Evolutionary conservation across 2,113 vertebrate species (phyloP), one percentile per base, ranked within the genome.

Genomic region (Agapornis roseicollis): DNA sequence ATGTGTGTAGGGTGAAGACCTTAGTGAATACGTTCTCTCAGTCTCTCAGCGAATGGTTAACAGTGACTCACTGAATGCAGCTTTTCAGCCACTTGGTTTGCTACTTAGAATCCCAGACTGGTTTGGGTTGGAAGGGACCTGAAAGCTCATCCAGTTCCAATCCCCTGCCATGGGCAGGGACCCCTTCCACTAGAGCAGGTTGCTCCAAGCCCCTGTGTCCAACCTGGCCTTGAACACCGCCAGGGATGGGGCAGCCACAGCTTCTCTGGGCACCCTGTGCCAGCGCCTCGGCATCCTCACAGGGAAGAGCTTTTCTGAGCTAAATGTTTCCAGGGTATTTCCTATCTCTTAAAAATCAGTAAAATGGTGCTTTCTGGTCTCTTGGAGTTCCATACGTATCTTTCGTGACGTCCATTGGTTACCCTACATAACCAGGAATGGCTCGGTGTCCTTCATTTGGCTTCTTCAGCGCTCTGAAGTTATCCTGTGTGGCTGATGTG

Each of bases 11-110:
- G 65, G 20, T 68, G 66, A 39, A 83, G 65, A 56, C 29, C 17
- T 9, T 11, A 20, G 27, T 22, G 49, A 80, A 58, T 19, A 17
- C 1, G 1, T 52, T 91, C 53, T 53, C 14, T 49, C 17, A 25
- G 20, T 52, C 37, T 87, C 42, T 22, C 3, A 10, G 13, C 17
- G 70, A 29, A 53, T 13, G 14, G 35, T 72, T 55, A 55, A 29
- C 31, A 50, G 6, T 33, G 47, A 71, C 56, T 77, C 0, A 0
- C 19, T 66, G n/a, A 66, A 72, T 0, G 1, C 13, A 53, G 16
- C 27, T 82, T 37, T 71, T 86, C 44, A 52, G 28, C 22, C 29
- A 8, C 42, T 77, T 65, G 39, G 24, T 77, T 81, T 81, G 10
- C 23, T 33, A 10, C 56, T 58, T 24, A 7, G 22, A 58, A 35